Evolutionary conservation across 2,113 vertebrate genomes (phyloP).

Genomic region (Poicephalus gulielmi): DNA sequence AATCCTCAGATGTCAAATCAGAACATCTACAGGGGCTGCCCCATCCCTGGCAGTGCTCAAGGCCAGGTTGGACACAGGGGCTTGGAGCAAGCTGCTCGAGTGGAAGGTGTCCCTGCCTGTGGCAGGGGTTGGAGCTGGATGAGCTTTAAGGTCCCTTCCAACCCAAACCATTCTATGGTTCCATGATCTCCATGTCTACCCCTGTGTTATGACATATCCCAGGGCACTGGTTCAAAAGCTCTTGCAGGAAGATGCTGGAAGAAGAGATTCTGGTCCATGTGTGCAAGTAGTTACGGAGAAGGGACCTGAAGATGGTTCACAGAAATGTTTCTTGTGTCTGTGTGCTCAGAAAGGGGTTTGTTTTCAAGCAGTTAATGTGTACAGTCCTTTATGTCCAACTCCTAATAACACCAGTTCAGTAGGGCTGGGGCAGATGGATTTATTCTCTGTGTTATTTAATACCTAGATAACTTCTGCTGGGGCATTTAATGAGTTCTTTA

Average conservation of each 20-base stretch:
- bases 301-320: background rate
- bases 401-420: background rate
- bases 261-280: background rate
- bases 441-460: slow-evolving; percentile 30
- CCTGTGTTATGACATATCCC: background rate
- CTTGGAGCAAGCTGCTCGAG: background rate
- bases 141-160: background rate
- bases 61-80: background rate
- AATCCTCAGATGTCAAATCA: background rate
- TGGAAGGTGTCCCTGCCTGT: background rate
- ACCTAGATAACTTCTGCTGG: background rate
- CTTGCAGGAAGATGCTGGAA: background rate
- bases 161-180: background rate
- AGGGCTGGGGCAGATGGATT: background rate
- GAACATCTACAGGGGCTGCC: background rate
- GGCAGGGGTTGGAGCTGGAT: background rate
- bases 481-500: slow-evolving; percentile 48
- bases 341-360: background rate
- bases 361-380: background rate
- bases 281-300: background rate
- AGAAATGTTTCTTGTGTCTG: background rate
- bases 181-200: background rate
- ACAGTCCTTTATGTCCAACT: background rate
- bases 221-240: background rate
- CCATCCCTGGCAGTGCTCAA: background rate